Conservation (phyloP, 2,888 invertebrate species). For the Eudemis profundana region DNA sequence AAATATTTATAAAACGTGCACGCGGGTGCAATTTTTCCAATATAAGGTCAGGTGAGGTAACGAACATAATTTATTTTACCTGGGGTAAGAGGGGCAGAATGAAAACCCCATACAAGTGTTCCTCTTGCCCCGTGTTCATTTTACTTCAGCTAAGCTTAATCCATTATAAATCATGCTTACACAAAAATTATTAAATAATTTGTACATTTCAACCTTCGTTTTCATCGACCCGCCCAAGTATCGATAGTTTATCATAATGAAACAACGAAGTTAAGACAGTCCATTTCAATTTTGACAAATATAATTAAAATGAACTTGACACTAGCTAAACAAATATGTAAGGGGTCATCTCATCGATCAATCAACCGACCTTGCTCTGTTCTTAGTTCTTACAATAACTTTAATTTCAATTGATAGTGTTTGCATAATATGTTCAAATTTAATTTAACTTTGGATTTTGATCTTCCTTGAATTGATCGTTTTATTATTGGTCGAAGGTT, state of each 20-base stretch:
- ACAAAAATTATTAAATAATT: slow-evolving; percentile 9
- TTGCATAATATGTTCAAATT: slow-evolving; percentile 54
- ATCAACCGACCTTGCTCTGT: slow-evolving; percentile 67
- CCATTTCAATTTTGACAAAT: slow-evolving; percentile 51
- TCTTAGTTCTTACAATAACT: slow-evolving; percentile 49
- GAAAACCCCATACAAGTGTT: too few relatives aligned
- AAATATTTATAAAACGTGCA: too few relatives aligned
- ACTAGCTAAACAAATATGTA: slow-evolving; percentile 65
- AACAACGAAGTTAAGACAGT: slow-evolving; percentile 49
- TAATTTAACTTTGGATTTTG: slow-evolving; percentile 53
- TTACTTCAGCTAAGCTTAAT: neutral
- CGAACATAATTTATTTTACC: too few relatives aligned
- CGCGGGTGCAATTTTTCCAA: too few relatives aligned
- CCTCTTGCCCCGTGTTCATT: too few relatives aligned
- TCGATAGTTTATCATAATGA: slow-evolving; percentile 44
- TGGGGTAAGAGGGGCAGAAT: too few relatives aligned
- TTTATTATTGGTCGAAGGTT: slow-evolving; percentile 29
- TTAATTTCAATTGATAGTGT: slow-evolving; percentile 50
- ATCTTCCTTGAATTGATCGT: slow-evolving; percentile 44
- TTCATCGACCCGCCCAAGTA: slow-evolving; percentile 12
- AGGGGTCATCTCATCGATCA: slow-evolving; percentile 72
- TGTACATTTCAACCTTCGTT: slow-evolving; percentile 31
- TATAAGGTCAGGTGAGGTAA: too few relatives aligned
- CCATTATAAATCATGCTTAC: slow-evolving; percentile 8
- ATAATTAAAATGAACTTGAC: slow-evolving; percentile 74